These are phyloP conservation scores for Chiloscyllium plagiosum DNA, from an alignment of 2,113 vertebrate species.

Conservation along the genomic window DNA sequence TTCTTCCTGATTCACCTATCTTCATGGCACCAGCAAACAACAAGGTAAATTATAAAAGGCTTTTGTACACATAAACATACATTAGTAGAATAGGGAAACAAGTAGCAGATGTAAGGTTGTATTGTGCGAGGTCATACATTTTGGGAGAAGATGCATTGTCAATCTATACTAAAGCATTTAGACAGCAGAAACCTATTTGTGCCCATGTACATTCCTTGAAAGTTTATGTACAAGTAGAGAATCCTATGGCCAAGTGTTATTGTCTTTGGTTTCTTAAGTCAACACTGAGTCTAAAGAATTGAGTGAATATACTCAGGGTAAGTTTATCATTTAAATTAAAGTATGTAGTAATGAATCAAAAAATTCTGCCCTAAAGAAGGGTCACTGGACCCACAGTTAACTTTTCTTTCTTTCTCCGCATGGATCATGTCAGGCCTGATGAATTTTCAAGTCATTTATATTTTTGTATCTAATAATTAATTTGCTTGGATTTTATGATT, in stretches of 20 bases:
- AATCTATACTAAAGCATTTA: neutral
- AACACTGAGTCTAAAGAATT: neutral
- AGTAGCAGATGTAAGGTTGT: neutral
- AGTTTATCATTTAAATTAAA: too few species aligned
- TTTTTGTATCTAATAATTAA: too few species aligned
- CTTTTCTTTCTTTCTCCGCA: too few species aligned
- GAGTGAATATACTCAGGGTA: too few species aligned
- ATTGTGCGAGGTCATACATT: neutral
- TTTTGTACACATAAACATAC: neutral
- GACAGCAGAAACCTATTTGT: neutral
- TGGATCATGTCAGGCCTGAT: too few species aligned
- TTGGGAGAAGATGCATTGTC: neutral
- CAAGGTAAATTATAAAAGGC: neutral
- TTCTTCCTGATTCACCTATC: neutral
- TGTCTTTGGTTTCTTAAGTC: neutral
- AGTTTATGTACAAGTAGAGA: neutral
- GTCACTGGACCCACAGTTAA: too few species aligned
- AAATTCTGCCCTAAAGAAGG: too few species aligned
- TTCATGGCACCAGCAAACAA: neutral
- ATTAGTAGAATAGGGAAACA: neutral
- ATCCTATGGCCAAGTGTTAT: neutral
- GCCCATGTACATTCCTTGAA: neutral
- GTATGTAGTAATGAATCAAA: too few species aligned
- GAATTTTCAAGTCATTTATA: too few species aligned
- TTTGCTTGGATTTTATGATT: neutral